A percentile compares a stretch with the other conserved stretches of the same genome.
Conservation (phyloP, 1,140 invertebrate species). For the Eupristina koningsbergeri region DNA sequence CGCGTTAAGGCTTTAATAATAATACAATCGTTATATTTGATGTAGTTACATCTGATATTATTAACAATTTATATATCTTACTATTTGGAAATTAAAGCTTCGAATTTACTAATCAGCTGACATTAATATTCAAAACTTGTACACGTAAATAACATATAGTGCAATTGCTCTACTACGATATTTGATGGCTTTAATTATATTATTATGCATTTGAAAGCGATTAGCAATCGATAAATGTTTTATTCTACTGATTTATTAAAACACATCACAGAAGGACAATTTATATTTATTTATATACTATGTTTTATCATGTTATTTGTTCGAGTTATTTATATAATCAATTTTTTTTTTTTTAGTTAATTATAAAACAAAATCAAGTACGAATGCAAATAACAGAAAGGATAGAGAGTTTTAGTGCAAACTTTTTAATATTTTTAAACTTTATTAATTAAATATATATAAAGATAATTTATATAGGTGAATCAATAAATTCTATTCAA, state of each 20-base stretch:
- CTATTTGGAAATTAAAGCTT: constrained; percentile 18
- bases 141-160: not conserved
- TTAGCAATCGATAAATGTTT: constrained; percentile 1
- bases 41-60: not conserved
- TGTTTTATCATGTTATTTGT: not conserved
- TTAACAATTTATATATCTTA: not conserved
- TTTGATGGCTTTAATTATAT: constrained; percentile 10
- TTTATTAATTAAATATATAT: too few relatives aligned
- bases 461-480: too few relatives aligned
- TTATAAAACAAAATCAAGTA: not conserved
- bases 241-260: not conserved
- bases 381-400: not conserved
- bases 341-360: too few relatives aligned
- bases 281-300: not conserved
- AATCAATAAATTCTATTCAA: too few relatives aligned
- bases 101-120: not conserved
- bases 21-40: not conserved
- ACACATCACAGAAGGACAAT: not conserved
- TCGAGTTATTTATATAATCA: not conserved
- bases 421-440: not conserved
- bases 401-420: not conserved
- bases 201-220: not conserved
- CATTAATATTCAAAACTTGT: constrained; percentile 5
- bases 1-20: too few relatives aligned
- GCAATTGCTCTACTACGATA: constrained; percentile 2